These are phyloP conservation scores for Trinectes maculatus DNA, from an alignment of 2,113 vertebrate genomes.

Conservation along the genomic window DNA sequence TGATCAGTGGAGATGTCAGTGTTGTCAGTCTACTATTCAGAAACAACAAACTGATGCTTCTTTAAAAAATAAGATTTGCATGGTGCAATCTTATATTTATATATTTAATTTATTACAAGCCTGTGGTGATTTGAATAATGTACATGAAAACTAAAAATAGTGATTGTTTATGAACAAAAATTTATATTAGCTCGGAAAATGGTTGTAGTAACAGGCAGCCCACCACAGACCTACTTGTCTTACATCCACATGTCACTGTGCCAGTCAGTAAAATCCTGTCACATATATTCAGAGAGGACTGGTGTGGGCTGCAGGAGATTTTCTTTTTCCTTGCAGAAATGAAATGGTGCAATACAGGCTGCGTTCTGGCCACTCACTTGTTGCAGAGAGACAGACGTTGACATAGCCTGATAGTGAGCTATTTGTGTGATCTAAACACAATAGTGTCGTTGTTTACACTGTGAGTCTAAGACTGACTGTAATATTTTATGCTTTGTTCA, in stretches of 20 bases:
- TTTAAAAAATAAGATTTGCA: too few species aligned
- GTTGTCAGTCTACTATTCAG: too few species aligned
- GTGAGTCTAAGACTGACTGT: neutral
- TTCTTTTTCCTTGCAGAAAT: neutral
- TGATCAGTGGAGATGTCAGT: too few species aligned
- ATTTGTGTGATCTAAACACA: neutral
- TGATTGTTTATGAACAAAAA: neutral
- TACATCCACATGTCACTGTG: constrained; percentile 1
- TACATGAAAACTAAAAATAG: neutral
- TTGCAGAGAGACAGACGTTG: constrained; percentile 13
- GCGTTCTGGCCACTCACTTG: constrained; percentile 1
- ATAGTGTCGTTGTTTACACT: neutral
- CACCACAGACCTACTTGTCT: constrained; percentile 17
- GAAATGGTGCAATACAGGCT: constrained; percentile 6
- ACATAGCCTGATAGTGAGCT: neutral
- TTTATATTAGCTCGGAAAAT: neutral
- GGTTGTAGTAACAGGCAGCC: neutral
- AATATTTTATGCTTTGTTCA: too few species aligned
- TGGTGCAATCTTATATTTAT: too few species aligned
- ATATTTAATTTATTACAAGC: too few species aligned
- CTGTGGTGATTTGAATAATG: too few species aligned
- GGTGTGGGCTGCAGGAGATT: constrained; percentile 11
- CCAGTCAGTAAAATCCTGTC: constrained; percentile 12
- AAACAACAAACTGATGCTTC: too few species aligned
- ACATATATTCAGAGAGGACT: constrained; percentile 1